A percentile compares a stretch with the other conserved stretches of the same genome.
These are phyloP conservation scores for Neoaliturus tenellus DNA, from an alignment of 2,888 invertebrate genomes.

Conservation along the genomic window DNA sequence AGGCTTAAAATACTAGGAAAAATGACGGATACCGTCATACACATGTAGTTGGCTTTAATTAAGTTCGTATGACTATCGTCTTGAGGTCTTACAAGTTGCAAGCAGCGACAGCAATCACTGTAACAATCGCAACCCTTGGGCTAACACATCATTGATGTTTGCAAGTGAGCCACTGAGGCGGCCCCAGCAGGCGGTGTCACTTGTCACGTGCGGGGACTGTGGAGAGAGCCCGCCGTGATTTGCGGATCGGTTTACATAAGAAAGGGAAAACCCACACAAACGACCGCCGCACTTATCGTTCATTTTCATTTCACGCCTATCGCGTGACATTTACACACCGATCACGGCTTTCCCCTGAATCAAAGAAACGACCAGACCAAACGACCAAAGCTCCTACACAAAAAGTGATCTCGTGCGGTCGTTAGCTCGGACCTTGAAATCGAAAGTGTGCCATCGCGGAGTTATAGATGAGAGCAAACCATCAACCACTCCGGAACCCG, in stretches of 20 bases:
- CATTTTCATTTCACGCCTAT: conserved; percentile 17
- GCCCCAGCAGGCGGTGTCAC: too few species aligned
- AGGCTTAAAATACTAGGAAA: too few species aligned
- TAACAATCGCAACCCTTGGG: too few species aligned
- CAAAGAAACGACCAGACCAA: neutral
- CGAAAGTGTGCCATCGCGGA: conserved; percentile 2
- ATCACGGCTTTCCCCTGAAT: neutral
- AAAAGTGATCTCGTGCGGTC: neutral
- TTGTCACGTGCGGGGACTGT: neutral
- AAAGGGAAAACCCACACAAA: neutral
- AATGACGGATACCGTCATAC: too few species aligned
- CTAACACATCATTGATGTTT: too few species aligned
- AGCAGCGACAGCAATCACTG: too few species aligned
- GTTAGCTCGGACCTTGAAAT: neutral
- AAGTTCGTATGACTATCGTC: too few species aligned
- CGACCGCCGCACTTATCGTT: neutral
- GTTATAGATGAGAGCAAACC: neutral
- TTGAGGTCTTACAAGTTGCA: too few species aligned
- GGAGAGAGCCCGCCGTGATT: neutral
- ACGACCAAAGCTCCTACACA: neutral
- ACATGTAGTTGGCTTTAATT: too few species aligned
- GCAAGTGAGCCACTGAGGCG: too few species aligned
- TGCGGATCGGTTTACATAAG: neutral
- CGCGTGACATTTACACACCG: neutral
- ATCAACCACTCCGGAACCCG: too few species aligned